These are phyloP conservation scores for Montipora foliosa DNA, from an alignment of 64 coral and sea anemone species.

Conservation along the genomic window DNA sequence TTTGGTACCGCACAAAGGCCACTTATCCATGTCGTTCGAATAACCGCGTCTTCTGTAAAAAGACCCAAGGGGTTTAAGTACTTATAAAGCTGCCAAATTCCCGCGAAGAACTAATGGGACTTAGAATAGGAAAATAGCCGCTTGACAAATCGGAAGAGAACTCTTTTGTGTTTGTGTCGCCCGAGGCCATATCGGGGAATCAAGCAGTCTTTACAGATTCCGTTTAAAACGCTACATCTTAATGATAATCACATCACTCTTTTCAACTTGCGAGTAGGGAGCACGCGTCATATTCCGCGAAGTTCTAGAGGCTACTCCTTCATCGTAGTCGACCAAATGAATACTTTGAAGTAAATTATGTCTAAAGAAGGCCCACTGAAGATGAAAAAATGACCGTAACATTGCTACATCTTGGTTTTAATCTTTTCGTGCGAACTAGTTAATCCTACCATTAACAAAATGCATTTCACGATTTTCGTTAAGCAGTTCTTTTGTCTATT, in stretches of 20 bases:
- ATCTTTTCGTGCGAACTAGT: neutral
- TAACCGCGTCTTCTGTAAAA: neutral
- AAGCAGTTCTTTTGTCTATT: neutral
- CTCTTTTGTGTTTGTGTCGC: slow-evolving; percentile 19
- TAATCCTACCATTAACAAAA: neutral
- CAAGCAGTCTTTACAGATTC: neutral
- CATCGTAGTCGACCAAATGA: neutral
- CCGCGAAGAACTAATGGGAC: slow-evolving; percentile 48
- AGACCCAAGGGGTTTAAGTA: slow-evolving; percentile 17
- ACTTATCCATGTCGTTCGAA: neutral
- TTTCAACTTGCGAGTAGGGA: neutral
- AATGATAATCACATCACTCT: slow-evolving; percentile 22
- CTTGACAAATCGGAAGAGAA: slow-evolving; percentile 4
- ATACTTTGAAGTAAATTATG: neutral
- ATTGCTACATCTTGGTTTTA: neutral
- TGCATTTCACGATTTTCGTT: neutral
- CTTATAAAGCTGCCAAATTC: slow-evolving; percentile 20
- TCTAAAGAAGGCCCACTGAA: neutral
- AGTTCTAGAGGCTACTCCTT: neutral
- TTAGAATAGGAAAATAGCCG: neutral
- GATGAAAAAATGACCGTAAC: neutral
- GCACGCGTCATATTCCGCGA: neutral
- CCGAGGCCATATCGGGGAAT: neutral
- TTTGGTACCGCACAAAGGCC: neutral
- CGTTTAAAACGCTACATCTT: neutral